Percentiles rank a stretch among this genome's conserved stretches.
phyloP scores from a whole-genome alignment of 2,113 vertebrate species.

The Erinaceus europaeus region DNA sequence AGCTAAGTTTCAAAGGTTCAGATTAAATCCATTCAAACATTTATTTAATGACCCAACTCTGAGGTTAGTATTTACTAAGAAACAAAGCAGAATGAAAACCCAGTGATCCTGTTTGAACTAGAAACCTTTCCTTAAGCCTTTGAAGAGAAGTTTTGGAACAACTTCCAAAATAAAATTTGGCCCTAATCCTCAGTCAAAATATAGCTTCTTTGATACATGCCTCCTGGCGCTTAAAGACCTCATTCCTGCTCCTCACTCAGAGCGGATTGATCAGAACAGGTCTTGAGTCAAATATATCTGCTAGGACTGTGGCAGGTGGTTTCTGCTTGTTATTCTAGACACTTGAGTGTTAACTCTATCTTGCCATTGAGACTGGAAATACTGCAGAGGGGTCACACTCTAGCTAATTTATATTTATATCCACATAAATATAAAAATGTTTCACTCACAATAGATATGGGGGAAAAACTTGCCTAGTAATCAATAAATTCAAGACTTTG shows the following conservation, averaged over 20 bases:
- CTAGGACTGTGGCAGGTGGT: background rate
- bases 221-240: background rate
- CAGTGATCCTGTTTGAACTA: conserved; percentile 13
- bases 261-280: background rate
- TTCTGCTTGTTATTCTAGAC: background rate
- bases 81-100: conserved; percentile 4
- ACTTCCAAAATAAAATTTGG: conserved; percentile 13
- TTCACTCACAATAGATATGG: background rate
- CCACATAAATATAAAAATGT: background rate
- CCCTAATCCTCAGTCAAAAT: conserved; percentile 28
- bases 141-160: background rate
- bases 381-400: background rate
- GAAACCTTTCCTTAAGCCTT: background rate
- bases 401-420: background rate
- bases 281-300: background rate
- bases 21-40: conserved; percentile 12
- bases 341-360: background rate
- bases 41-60: conserved; percentile 14
- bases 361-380: background rate
- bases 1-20: conserved; percentile 22
- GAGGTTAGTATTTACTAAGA: background rate
- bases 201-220: background rate
- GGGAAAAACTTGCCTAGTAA: background rate
- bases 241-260: background rate
- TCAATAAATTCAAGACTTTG: background rate